Evolutionary conservation across 2,888 invertebrate species (phyloP).

Genomic region (Diarsia brunnea): DNA sequence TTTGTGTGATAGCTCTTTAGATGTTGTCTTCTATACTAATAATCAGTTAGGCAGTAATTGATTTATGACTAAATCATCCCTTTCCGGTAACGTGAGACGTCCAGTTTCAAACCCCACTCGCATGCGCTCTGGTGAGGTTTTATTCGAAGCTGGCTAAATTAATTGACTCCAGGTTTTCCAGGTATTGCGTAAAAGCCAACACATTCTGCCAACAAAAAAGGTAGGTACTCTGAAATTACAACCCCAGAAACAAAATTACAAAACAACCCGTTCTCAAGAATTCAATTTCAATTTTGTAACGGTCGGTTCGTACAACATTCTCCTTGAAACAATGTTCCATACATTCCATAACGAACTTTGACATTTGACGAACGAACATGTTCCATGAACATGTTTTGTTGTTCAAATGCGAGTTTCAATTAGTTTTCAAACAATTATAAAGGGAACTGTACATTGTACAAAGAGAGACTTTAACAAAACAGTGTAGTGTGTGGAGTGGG

Average conservation of each 20-base stretch:
- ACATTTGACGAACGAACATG: conserved; percentile 17
- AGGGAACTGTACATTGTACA: conserved; percentile 21
- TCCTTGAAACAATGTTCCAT: conserved; percentile 19
- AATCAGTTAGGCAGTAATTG: neutral
- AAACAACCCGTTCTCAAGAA: conserved; percentile 13
- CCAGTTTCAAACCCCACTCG: neutral
- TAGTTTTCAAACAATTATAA: conserved; percentile 45
- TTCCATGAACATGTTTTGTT: conserved; percentile 19
- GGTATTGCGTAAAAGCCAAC: neutral
- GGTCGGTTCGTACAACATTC: conserved; percentile 12
- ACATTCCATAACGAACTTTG: conserved; percentile 37
- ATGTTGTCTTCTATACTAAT: neutral
- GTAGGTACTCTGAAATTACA: neutral
- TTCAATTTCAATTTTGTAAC: conserved; percentile 14
- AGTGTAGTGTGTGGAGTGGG: conserved; percentile 14
- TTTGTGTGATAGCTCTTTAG: neutral
- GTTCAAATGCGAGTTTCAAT: conserved; percentile 51
- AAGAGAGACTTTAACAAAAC: conserved; percentile 43
- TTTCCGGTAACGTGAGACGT: neutral
- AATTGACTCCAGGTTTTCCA: neutral
- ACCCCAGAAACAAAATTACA: conserved; percentile 16
- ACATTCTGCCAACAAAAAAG: neutral
- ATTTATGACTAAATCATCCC: neutral
- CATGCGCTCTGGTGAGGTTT: neutral
- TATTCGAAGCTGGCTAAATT: neutral